phyloP scores from a whole-genome alignment of 53 echinoderm and acorn worm species.

The Holothuria scabra region DNA sequence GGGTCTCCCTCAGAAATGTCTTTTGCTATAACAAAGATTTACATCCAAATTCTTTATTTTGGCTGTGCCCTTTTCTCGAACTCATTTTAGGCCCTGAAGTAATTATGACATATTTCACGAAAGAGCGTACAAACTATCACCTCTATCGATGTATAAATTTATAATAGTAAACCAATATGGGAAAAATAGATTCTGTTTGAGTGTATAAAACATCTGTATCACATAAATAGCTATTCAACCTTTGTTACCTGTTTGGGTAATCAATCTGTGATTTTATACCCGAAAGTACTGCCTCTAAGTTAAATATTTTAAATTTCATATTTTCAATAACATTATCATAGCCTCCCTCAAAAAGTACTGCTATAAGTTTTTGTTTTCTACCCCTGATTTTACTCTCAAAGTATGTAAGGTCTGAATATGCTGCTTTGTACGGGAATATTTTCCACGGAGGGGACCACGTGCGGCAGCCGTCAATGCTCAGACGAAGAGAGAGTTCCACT shows the following conservation, averaged over 20 bases:
- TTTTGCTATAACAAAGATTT: no score
- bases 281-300: constrained; percentile 66
- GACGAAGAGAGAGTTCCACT: constrained; percentile 71
- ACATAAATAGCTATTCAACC: no score
- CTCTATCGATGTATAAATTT: no score
- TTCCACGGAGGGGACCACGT: constrained; percentile 77
- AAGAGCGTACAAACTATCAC: no score
- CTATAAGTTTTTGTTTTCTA: constrained; percentile 43
- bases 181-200: no score
- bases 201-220: no score
- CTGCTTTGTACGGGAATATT: constrained; percentile 59
- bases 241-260: constrained; percentile 21
- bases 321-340: constrained; percentile 48
- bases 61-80: no score
- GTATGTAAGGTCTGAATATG: constrained; percentile 82
- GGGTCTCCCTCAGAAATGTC: no score
- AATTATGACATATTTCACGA: no score
- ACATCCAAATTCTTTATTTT: no score
- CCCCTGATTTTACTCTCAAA: constrained; percentile 65
- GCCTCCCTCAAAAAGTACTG: constrained; percentile 78
- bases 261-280: constrained; percentile 54
- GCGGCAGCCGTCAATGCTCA: constrained; percentile 81
- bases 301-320: constrained; percentile 75
- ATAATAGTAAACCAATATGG: no score
- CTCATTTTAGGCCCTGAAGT: no score